phyloP scores from a whole-genome alignment of 2,888 invertebrate genomes.

The Ochropacha duplaris region DNA sequence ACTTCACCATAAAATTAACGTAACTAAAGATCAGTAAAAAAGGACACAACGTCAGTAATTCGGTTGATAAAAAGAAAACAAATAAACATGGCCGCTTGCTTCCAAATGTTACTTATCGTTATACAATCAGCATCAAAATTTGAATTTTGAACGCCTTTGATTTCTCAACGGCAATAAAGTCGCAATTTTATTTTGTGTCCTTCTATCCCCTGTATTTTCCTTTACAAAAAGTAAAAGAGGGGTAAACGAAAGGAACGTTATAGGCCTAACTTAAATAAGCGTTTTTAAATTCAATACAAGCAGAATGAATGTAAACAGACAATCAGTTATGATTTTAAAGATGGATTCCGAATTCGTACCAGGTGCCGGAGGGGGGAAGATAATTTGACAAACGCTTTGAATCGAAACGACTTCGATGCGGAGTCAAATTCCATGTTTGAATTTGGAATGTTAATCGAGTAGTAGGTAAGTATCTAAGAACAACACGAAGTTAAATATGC shows the following conservation, averaged over 20 bases:
- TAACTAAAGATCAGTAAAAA: neutral
- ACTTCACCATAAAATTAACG: neutral
- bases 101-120: slow-evolving; percentile 5
- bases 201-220: slow-evolving; percentile 18
- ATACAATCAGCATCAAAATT: slow-evolving; percentile 52
- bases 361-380: slow-evolving; percentile 32
- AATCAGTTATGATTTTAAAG: slow-evolving; percentile 78
- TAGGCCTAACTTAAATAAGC: slow-evolving; percentile 53
- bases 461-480: slow-evolving; percentile 12
- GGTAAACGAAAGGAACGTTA: slow-evolving; percentile 25
- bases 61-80: slow-evolving; percentile 46
- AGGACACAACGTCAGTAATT: neutral
- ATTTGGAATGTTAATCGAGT: slow-evolving; percentile 36
- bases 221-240: slow-evolving; percentile 24
- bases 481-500: slow-evolving; percentile 13
- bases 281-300: slow-evolving; percentile 69
- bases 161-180: slow-evolving; percentile 64
- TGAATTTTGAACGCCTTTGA: slow-evolving; percentile 58
- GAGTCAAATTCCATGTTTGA: slow-evolving; percentile 33
- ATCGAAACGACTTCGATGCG: slow-evolving; percentile 35
- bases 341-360: slow-evolving; percentile 64
- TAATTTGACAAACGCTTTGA: slow-evolving; percentile 69
- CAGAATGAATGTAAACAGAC: slow-evolving; percentile 77
- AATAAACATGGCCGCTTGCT: too few relatives aligned
- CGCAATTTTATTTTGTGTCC: slow-evolving; percentile 55